These are phyloP conservation scores for Cyclura pinguis DNA, from an alignment of 2,797 vertebrate species.

Conservation along the genomic window DNA sequence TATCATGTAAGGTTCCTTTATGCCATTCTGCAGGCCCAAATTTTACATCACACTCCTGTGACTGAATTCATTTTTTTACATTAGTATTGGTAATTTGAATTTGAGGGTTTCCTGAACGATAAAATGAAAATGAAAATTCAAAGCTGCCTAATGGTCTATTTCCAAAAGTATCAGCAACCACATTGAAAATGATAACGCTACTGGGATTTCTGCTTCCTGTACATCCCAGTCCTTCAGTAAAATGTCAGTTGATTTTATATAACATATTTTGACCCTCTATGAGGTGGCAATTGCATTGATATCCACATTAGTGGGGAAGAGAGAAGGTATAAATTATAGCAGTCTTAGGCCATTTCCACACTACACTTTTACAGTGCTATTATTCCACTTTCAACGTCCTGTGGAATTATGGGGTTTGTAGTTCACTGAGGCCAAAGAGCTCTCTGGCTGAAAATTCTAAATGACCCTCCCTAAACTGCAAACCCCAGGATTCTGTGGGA, in stretches of 20 bases:
- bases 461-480: no score
- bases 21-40: neutral
- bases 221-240: neutral
- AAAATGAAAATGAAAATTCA: neutral
- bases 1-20: neutral
- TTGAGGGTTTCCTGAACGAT: neutral
- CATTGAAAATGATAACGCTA: neutral
- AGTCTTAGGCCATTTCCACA: no score
- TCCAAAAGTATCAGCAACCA: neutral
- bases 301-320: no score
- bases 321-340: neutral
- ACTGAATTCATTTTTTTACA: neutral
- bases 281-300: no score
- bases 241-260: neutral
- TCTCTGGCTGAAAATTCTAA: no score
- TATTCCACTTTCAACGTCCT: no score
- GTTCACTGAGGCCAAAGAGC: no score
- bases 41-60: neutral
- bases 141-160: neutral
- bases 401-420: no score
- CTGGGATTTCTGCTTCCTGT: no score
- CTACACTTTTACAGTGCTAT: no score
- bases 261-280: neutral
- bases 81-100: no score
- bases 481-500: no score